Evolutionary conservation across 2,888 invertebrate species (phyloP).

Genomic region (Drosophila anceps): DNA sequence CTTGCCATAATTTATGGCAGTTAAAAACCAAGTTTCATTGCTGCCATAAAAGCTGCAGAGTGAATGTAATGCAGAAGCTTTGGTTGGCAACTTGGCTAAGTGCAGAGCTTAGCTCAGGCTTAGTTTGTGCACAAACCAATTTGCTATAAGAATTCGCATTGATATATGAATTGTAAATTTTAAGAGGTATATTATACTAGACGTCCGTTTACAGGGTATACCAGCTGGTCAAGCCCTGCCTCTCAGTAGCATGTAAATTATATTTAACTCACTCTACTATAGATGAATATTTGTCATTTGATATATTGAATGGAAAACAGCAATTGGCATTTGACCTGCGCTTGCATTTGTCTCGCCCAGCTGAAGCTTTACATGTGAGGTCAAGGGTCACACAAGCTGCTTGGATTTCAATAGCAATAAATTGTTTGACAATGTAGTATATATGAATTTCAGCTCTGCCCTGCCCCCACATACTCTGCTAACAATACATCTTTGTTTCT

Average conservation of each 20-base stretch:
- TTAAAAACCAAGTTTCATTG: slow-evolving; percentile 31
- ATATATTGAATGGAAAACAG: slow-evolving; percentile 17
- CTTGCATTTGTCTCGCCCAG: background rate
- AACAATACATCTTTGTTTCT: slow-evolving; percentile 8
- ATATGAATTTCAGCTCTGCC: background rate
- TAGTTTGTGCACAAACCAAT: background rate
- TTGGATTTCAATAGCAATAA: slow-evolving; percentile 48
- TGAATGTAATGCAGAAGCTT: background rate
- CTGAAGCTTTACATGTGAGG: slow-evolving; percentile 1
- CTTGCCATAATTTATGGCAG: background rate
- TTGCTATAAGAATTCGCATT: background rate
- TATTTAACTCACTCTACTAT: background rate
- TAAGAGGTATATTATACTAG: background rate
- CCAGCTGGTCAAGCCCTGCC: background rate
- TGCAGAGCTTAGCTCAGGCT: background rate
- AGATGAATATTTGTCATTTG: background rate
- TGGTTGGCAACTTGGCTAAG: slow-evolving; percentile 24
- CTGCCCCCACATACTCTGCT: no score
- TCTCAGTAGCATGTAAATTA: background rate
- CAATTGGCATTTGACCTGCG: slow-evolving; percentile 43
- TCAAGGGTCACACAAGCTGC: slow-evolving; percentile 36
- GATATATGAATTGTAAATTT: background rate
- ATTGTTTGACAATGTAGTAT: slow-evolving; percentile 22
- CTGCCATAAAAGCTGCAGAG: slow-evolving; percentile 1
- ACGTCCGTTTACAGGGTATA: background rate